These are phyloP conservation scores for Nyctalus aviator DNA, from an alignment of 2,797 vertebrate genomes.

Conservation along the genomic window DNA sequence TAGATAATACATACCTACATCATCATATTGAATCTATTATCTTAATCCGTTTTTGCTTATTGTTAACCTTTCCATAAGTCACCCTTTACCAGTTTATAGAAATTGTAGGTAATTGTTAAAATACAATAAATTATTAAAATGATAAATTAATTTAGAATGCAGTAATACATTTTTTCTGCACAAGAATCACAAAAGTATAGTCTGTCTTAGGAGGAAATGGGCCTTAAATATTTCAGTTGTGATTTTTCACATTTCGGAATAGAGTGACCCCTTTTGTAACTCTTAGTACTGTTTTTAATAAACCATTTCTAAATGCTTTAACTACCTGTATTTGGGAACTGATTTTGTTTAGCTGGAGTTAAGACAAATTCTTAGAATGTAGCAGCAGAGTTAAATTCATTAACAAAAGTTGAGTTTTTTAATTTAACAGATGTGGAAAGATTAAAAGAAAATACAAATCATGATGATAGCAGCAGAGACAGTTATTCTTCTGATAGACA, in stretches of 20 bases:
- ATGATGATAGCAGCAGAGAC: conserved; percentile 98
- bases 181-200: not conserved
- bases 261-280: not conserved
- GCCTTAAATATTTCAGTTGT: not conserved
- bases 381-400: conserved; percentile 24
- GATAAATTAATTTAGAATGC: not conserved
- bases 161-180: not conserved
- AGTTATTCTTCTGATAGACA: conserved; percentile 97
- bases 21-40: not conserved
- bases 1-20: not conserved
- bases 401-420: conserved; percentile 61
- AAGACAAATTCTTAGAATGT: not conserved
- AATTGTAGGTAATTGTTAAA: conserved; percentile 49
- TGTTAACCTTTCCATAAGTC: not conserved
- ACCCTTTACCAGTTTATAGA: not conserved
- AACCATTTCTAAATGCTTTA: conserved; percentile 47
- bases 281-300: conserved; percentile 15
- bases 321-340: conserved; percentile 1
- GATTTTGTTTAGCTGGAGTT: conserved; percentile 39
- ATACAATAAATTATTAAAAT: conserved; percentile 35
- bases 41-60: conserved; percentile 7
- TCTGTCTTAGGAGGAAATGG: not conserved
- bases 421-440: conserved; percentile 93
- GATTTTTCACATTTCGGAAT: conserved; percentile 35
- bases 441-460: conserved; percentile 94